These are phyloP conservation scores for Orthonevra nobilis DNA, from an alignment of 2,888 invertebrate genomes.

Conservation along the genomic window DNA sequence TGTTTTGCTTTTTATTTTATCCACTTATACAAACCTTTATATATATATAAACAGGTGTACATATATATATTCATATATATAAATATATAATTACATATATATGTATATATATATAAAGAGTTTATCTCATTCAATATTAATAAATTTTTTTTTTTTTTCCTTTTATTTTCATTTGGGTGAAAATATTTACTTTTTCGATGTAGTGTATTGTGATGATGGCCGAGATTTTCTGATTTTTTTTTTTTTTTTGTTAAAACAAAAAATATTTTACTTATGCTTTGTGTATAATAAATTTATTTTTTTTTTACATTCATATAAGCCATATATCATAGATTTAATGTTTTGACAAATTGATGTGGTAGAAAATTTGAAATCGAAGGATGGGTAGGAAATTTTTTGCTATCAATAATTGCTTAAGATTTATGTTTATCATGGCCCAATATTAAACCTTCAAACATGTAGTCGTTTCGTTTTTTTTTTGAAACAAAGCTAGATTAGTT, in stretches of 20 bases:
- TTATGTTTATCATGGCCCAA: too few species aligned
- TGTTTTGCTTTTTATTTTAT: too few species aligned
- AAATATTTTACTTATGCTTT: slow-evolving; percentile 23
- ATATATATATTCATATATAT: too few species aligned
- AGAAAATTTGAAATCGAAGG: slow-evolving; percentile 13
- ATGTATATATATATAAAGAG: slow-evolving; percentile 26
- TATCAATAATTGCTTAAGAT: neutral
- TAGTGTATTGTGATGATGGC: slow-evolving; percentile 52
- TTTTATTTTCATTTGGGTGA: slow-evolving; percentile 7
- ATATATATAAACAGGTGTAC: too few species aligned
- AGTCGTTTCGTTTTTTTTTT: too few species aligned
- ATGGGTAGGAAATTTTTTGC: slow-evolving; percentile 11
- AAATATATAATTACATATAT: too few species aligned
- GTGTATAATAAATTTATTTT: slow-evolving; percentile 7
- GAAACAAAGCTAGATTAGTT: too few species aligned
- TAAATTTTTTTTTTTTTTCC: neutral
- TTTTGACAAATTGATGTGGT: neutral
- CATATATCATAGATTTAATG: slow-evolving; percentile 10
- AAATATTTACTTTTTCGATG: slow-evolving; percentile 47
- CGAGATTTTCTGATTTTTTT: slow-evolving; percentile 22
- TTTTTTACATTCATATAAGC: slow-evolving; percentile 17
- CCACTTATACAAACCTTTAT: too few species aligned
- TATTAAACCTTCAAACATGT: too few species aligned
- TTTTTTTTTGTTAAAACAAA: slow-evolving; percentile 45
- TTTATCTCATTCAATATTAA: slow-evolving; percentile 1